Evolutionary conservation across 2,888 invertebrate species (phyloP).

Genomic region (Ptilodon capucinus): DNA sequence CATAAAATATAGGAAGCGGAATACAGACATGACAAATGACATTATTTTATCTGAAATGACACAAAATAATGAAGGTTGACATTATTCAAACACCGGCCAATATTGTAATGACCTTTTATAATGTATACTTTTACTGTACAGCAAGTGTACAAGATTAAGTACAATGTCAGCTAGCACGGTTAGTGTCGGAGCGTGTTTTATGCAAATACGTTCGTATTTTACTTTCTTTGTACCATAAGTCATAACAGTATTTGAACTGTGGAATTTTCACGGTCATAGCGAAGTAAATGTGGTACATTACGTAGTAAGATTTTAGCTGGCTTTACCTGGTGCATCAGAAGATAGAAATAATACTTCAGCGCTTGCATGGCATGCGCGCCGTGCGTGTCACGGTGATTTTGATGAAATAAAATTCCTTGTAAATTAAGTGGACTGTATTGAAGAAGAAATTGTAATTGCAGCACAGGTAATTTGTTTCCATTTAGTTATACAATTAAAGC

Average conservation of each 20-base stretch:
- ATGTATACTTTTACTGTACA: conserved; percentile 28
- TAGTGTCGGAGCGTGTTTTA: conserved; percentile 29
- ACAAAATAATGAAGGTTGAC: conserved; percentile 6
- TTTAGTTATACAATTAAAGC: no score
- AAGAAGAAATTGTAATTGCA: no score
- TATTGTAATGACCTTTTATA: conserved; percentile 21
- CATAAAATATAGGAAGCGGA: conserved; percentile 12
- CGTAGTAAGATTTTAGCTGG: not conserved
- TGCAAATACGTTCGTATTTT: conserved; percentile 46
- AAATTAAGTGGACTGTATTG: no score
- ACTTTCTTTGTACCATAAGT: conserved; percentile 48
- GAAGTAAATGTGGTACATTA: not conserved
- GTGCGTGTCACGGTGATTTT: no score
- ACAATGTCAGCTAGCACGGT: conserved; percentile 44
- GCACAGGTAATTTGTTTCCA: no score
- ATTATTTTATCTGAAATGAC: conserved; percentile 5
- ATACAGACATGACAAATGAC: not conserved
- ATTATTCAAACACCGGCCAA: conserved; percentile 12
- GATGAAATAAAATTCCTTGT: no score
- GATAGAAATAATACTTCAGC: no score
- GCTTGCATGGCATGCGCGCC: no score
- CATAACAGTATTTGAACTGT: not conserved
- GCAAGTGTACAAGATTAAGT: conserved; percentile 43
- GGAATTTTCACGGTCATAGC: not conserved
- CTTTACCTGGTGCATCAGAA: not conserved